A percentile compares a stretch with the other conserved stretches of the same genome.
phyloP scores from a whole-genome alignment of 2,888 invertebrate species.

The Eupsilia transversa region DNA sequence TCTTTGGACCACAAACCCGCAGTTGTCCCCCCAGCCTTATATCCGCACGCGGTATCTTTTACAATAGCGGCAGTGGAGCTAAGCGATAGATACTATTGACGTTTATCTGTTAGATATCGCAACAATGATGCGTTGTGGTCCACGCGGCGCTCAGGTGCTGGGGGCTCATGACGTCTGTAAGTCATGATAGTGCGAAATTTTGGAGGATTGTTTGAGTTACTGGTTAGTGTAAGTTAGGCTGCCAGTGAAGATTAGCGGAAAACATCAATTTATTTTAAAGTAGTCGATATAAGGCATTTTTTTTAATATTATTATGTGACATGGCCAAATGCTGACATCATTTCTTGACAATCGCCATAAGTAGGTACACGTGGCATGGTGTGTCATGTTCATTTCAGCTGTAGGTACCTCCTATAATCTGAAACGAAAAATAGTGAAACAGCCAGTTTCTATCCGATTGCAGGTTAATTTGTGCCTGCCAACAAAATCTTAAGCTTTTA shows the following conservation, averaged over 20 bases:
- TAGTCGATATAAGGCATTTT: background rate
- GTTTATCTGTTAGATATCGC: conserved; percentile 46
- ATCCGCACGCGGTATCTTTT: conserved; percentile 42
- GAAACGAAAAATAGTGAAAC: no score
- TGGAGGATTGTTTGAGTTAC: conserved; percentile 9
- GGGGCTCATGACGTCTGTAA: conserved; percentile 2
- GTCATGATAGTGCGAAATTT: conserved; percentile 2
- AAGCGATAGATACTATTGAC: conserved; percentile 36
- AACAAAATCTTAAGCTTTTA: no score
- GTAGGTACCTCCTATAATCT: no score
- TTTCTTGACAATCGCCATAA: no score
- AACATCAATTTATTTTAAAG: background rate
- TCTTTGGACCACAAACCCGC: background rate
- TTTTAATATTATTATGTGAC: background rate
- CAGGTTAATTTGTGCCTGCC: no score
- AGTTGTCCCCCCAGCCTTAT: conserved; percentile 47
- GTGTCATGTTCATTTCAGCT: no score
- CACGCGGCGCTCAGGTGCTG: conserved; percentile 46
- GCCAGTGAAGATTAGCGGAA: no score
- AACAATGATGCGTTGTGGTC: conserved; percentile 39
- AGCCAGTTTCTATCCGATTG: no score
- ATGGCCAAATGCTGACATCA: no score
- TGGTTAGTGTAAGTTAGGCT: background rate
- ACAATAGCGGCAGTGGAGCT: conserved; percentile 48
- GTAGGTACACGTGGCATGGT: no score